Base-by-base conservation (phyloP, 2,888 invertebrate species). In the Teleogryllus oceanicus region DNA sequence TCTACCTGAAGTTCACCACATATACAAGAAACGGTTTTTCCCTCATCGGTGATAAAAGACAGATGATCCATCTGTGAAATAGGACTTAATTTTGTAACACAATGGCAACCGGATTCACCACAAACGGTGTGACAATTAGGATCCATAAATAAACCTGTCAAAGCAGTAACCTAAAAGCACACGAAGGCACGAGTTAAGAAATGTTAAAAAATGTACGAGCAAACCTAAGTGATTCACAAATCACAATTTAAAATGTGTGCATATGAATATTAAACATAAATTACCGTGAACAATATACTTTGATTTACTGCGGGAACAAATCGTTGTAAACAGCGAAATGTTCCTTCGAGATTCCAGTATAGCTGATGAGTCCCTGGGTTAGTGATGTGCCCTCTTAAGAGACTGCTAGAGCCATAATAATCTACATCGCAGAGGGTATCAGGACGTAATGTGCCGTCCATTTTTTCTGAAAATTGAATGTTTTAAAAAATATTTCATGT, bases 251-350 rank as follows among this genome's bases (percentile, higher is more conserved):
- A 37, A 37, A 37, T 37, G 37, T 37, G 37, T 37, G 37, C 37
- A 37, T 37, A 37, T 62, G 13, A 62, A 62, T 62, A 8, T 62
- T 62, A 62, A 62, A 62, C n/a, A 62, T 62, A 62, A 16, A 18
- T 62, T 62, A 18, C 62, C 62, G 62, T 62, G 62, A 62, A 62
- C 62, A 13, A 3, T 10, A 62, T 62, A 84, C 93, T 93, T 86
- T 94, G 94, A 85, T 93, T 93, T 76, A 90, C 88, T 74, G 91
- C 91, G 0, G 94, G 93, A 82, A 92, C 90, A 84, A 94, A 93
- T 82, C 92, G 89, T 85, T 94, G 93, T 76, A 91, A 90, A 86
- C 93, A 93, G 81, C 90, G 88, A 81, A 93, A 87, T 78, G 92
- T 89, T 75, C 93, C 92, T 83, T 92, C 92, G 77, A 92, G 89